Base-by-base conservation (phyloP, 2,113 vertebrate species). In the Equus quagga region DNA sequence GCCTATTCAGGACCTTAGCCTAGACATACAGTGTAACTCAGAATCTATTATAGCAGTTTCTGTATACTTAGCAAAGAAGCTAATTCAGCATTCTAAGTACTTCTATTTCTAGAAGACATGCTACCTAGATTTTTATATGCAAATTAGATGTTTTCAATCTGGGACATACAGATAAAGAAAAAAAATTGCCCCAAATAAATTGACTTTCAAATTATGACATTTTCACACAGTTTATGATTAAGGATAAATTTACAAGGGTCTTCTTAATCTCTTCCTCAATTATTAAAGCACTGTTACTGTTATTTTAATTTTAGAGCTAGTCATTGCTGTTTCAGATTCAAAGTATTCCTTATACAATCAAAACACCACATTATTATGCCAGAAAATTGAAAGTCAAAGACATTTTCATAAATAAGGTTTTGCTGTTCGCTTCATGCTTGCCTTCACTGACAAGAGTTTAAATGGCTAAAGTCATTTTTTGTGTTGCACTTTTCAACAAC, bases 11-110 rank as follows among this genome's bases (percentile, higher is more conserved):
- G 93, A 97, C 85, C 95, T 97, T 90, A 64, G 89, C 75, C 83
- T 76, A 96, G 96, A 96, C 86, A 92, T 79, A 80, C 56, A 98
- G 91, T 97, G 97, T 97, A 96, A 97, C 89, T 93, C 95, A 72
- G 67, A 97, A 98, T 98, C 96, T 97, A 97, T 98, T 94, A 96
- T 23, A 94, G 62, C 76, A 89, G 23, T 97, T 93, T 97, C 89
- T 96, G 28, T 87, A 54, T 64, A 96, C 18, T 89, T 12, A 94
- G 90, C 58, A 97, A 95, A 97, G 95, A 93, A 89, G 95, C 86
- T 94, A 98, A 97, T 97, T 98, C 96, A 93, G 91, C 96, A 95
- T 95, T 92, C 65, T 93, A 67, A 97, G 78, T 93, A 93, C 65
- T 96, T 92, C 73, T 93, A 67, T 95, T 97, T 96, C 69, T 54